Evolutionary conservation across 2,113 vertebrate species (phyloP).

Genomic region (Alethe diademata): DNA sequence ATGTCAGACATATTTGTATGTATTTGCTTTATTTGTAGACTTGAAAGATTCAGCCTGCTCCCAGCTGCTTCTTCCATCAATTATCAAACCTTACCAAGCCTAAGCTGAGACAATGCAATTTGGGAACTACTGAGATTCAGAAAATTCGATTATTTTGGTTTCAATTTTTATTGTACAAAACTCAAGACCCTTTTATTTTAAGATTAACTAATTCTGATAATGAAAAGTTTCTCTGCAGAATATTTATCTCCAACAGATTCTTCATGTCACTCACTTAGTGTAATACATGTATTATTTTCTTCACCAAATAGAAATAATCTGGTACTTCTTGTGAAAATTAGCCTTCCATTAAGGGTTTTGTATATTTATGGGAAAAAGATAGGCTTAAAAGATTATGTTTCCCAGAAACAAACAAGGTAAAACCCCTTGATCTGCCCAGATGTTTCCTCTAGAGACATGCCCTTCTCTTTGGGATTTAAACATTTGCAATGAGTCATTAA

Average conservation of each 20-base stretch:
- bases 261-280: neutral
- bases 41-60: neutral
- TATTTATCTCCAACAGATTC: neutral
- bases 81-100: neutral
- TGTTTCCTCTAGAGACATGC: constrained; percentile 21
- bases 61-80: neutral
- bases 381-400: neutral
- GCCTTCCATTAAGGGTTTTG: neutral
- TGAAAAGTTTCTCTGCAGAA: neutral
- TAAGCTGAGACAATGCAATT: neutral
- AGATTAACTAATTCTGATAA: neutral
- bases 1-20: neutral
- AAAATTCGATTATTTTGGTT: neutral
- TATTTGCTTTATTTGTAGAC: neutral
- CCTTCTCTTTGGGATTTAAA: neutral
- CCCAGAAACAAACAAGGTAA: neutral
- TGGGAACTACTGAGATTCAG: neutral
- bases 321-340: neutral
- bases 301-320: neutral
- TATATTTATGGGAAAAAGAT: neutral
- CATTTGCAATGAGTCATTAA: neutral
- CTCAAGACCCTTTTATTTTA: neutral
- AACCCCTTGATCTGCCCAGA: constrained; percentile 25
- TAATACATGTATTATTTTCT: neutral
- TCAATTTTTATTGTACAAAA: neutral